These are phyloP conservation scores for Dusona sp. DNA, from an alignment of 2,888 invertebrate species.

Conservation along the genomic window DNA sequence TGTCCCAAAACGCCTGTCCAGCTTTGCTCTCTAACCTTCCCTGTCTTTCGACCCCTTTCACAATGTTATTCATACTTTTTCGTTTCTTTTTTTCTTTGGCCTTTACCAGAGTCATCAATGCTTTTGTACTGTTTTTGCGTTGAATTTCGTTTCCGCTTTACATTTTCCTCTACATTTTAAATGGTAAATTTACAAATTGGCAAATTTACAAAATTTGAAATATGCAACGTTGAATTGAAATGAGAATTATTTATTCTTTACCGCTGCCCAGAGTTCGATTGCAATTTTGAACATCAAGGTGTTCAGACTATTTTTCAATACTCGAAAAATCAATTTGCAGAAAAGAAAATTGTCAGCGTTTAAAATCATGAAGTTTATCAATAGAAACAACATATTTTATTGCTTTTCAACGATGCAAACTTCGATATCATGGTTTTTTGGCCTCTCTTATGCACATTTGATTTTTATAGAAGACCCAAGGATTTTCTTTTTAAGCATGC, in stretches of 20 bases:
- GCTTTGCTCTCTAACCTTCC: slow-evolving; percentile 9
- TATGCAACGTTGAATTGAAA: neutral
- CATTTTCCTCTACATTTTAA: neutral
- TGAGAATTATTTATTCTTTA: neutral
- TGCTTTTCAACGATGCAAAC: neutral
- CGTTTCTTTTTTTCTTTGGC: neutral
- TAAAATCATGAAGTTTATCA: neutral
- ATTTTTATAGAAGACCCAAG: neutral
- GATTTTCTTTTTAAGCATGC: neutral
- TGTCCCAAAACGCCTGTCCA: neutral
- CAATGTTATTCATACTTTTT: neutral
- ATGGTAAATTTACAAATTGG: no score
- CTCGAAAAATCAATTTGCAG: neutral
- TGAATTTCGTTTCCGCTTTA: neutral
- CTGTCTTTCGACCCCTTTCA: neutral
- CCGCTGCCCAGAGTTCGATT: no score
- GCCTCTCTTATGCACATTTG: neutral
- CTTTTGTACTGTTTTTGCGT: neutral
- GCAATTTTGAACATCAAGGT: no score
- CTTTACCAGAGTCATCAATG: neutral
- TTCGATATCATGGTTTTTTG: neutral
- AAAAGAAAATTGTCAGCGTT: neutral
- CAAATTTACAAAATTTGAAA: no score
- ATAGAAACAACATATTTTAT: neutral
- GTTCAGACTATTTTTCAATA: neutral